A percentile compares a stretch with the other conserved stretches of the same genome.
phyloP scores from a whole-genome alignment of 2,888 invertebrate species.

The Cotesia congregata region DNA sequence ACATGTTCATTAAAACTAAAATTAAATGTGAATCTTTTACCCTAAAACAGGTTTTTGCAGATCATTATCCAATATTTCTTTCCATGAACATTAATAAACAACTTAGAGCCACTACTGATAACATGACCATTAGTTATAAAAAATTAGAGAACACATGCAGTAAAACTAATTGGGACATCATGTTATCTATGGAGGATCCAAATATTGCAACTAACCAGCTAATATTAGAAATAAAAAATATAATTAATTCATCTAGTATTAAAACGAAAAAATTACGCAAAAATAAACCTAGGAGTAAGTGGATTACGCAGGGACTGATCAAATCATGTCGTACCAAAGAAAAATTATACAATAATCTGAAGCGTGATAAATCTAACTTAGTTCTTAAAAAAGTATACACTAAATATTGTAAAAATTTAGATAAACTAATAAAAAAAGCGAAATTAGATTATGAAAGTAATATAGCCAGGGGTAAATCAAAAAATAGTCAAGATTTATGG shows the following conservation, averaged over 20 bases:
- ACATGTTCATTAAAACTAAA: constrained; percentile 27
- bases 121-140: background rate
- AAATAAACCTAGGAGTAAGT: background rate
- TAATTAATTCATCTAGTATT: too few species aligned
- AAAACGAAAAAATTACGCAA: too few species aligned
- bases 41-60: background rate
- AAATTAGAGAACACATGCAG: background rate
- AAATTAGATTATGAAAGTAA: constrained; percentile 12
- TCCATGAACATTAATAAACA: background rate
- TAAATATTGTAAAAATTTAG: constrained; percentile 6
- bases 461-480: background rate
- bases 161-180: background rate
- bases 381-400: background rate
- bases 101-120: background rate
- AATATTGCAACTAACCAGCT: background rate
- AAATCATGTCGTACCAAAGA: background rate
- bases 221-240: too few species aligned
- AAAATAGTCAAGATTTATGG: constrained; percentile 6
- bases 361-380: background rate
- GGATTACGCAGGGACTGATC: background rate
- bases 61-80: constrained; percentile 25
- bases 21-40: background rate
- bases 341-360: background rate
- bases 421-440: constrained; percentile 17
- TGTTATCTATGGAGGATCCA: constrained; percentile 7